These are phyloP conservation scores for Penaeus indicus DNA, from an alignment of 1,140 invertebrate species.

Conservation along the genomic window DNA sequence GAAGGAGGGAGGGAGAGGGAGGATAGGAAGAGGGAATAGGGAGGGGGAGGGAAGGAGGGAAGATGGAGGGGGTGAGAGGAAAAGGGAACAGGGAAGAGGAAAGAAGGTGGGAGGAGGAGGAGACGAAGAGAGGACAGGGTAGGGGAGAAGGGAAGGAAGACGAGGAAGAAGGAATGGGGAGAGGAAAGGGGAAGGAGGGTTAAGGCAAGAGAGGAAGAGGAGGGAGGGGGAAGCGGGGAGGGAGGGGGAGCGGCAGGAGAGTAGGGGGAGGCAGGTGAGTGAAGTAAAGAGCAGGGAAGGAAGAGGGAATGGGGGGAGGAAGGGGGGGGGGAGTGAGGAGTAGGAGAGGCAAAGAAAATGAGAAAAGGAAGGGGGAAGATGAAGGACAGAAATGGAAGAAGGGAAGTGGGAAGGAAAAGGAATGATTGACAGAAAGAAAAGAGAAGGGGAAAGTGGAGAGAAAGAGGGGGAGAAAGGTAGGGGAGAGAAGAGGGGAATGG, in stretches of 20 bases:
- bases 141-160: too few species aligned
- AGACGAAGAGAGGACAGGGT: too few species aligned
- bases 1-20: not conserved
- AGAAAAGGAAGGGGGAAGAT: not conserved
- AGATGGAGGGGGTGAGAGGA: not conserved
- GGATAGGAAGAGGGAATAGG: not conserved
- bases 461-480: not conserved
- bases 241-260: not conserved
- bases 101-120: too few species aligned
- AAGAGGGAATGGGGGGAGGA: not conserved
- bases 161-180: not conserved
- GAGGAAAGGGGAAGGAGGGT: too few species aligned
- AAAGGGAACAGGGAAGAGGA: too few species aligned
- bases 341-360: not conserved
- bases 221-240: not conserved
- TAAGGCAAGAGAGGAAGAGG: not conserved
- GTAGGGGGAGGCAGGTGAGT: too few species aligned
- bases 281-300: not conserved
- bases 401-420: not conserved
- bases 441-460: too few species aligned
- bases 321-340: too few species aligned
- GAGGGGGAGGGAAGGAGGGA: too few species aligned
- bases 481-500: too few species aligned
- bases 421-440: too few species aligned
- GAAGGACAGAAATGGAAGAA: not conserved